Base-by-base conservation (phyloP, 2,113 vertebrate genomes). In the Tylochromis polylepis region DNA sequence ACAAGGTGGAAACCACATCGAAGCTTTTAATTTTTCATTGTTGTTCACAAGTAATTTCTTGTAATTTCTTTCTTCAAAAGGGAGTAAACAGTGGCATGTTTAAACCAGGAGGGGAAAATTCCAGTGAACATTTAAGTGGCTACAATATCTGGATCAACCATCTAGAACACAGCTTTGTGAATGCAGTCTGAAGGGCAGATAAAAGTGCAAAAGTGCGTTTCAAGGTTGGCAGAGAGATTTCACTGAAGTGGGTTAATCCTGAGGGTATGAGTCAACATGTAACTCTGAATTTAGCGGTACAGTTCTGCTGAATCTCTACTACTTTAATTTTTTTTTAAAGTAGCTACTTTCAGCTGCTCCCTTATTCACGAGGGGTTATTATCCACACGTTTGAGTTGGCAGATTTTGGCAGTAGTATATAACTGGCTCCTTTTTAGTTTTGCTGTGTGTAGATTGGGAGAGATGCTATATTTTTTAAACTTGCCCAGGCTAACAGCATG, bases 281-380 rank as follows among this genome's bases (percentile, higher is more conserved):
- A 46, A 27, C 38, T 43, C 65, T 72, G 14, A 46, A 72, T 27
- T 46, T 22, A 46, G 38, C 27, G 22, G 22, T 72, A 72, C 15
- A 46, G 15, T 46, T 43, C 22, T 46, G 22, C 22, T 72, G 14
- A 72, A 46, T 46, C 22, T 27, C 22, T 72, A 18, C 67, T 22
- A 41, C 62, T 41, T 72, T 0, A 18, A 11, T 18, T 20, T n/a
- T 59, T 16, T 46, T 72, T 0, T 0, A 0, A 72, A 72, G 8
- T 46, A 72, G 2, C 14, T 72, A 27, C 22, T 46, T 72, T 46
- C 38, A 72, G 22, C 22, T 72, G 38, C 65, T 70, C 1, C 14
- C n/a, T 70, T 70, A 16, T 70, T 24, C 38, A 43, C n/a, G 5
- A 14, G 8, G 12, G 0, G n/a, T 10, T 70, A n/a, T 24, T 16